phyloP scores from a whole-genome alignment of 2,888 invertebrate genomes.

The Bimastos eiseni region DNA sequence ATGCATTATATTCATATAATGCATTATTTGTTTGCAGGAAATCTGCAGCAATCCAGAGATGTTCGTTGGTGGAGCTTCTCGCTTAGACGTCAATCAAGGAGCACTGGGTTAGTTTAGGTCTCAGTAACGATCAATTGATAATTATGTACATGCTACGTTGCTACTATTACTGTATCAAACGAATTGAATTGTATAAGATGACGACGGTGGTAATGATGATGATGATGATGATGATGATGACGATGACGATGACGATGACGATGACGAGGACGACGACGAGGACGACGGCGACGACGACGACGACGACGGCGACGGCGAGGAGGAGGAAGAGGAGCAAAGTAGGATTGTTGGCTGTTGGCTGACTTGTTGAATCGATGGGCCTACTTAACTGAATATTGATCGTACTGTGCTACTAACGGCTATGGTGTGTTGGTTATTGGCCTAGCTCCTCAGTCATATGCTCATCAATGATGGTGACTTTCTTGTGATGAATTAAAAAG shows the following conservation, averaged over 20 bases:
- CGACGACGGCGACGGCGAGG: no score
- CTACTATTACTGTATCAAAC: neutral
- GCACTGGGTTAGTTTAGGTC: slow-evolving; percentile 72
- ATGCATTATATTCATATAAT: no score
- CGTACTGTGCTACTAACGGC: no score
- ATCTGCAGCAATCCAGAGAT: slow-evolving; percentile 78
- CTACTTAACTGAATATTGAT: neutral
- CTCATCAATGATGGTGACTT: no score
- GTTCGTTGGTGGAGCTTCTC: slow-evolving; percentile 83
- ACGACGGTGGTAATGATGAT: neutral
- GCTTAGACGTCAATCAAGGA: slow-evolving; percentile 97
- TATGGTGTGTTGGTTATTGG: no score
- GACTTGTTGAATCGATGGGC: neutral
- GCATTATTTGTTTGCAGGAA: slow-evolving; percentile 68
- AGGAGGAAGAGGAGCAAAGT: no score
- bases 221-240: neutral
- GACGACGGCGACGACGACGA: no score
- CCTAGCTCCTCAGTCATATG: no score
- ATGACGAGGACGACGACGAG: no score
- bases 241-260: neutral
- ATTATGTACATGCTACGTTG: neutral
- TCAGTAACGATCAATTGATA: neutral
- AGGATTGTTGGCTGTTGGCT: no score
- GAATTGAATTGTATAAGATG: no score
- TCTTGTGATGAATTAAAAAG: neutral